Evolutionary conservation across 1,140 invertebrate species (phyloP), one percentile per base, ranked within the genome.

Genomic region (Heliconius eleuchia): DNA sequence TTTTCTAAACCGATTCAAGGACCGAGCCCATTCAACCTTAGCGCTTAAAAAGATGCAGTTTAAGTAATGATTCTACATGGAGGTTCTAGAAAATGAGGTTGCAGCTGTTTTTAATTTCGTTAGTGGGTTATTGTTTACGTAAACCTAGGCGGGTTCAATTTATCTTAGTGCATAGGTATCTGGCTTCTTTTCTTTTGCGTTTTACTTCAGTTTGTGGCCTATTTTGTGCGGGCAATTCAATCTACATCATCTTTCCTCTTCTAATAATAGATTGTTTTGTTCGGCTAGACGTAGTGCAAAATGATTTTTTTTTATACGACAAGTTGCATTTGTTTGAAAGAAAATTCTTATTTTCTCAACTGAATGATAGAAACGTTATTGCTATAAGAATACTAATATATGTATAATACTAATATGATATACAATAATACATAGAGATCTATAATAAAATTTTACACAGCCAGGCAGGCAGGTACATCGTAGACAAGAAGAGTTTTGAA

Each of bases 1-100:
- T 88, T 83, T 90, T 89, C 87, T 87, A 90, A 88, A 88, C 85
- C 87, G 88, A 89, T 90, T 90, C 91, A 91, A 90, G 90, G 87
- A 90, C 85, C 83, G 83, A 80, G 85, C 84, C 83, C 84, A 92
- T 92, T 92, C 91, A 92, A 80, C 84, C 89, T 85, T 88, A 88
- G 80, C 89, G 88, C 89, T 91, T 91, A 87, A 92, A 91, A 92
- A 92, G 91, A 92, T 89, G 89, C 85, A 89, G 88, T 89, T 89
- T 92, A 91, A 92, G 91, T 92, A 92, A 92, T 92, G 90, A 91
- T 90, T 85, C 86, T 85, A 85, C 88, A 85, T 85, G 85, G 83
- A 87, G 81, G 83, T 85, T 85, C 82, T 82, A 84, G 81, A 82
- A 85, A 88, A 88, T 85, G 87, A 87, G 87, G 87, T 87, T 89